Evolutionary conservation across 1,140 invertebrate genomes (phyloP), one percentile per base, ranked within the genome.

Genomic region (Agraylea sexmaculata): DNA sequence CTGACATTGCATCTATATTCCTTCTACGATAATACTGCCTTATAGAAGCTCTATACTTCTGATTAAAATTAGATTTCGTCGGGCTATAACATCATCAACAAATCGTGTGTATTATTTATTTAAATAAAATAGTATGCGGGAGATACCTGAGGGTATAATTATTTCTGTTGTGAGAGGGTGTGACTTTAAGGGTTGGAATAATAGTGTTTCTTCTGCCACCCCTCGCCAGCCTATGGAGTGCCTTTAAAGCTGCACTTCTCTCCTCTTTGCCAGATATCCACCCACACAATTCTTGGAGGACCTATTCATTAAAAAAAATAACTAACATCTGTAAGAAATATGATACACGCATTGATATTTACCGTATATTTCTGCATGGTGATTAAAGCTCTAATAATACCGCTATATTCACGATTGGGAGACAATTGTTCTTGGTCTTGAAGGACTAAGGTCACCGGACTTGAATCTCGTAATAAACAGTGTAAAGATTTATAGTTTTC

Each of bases 341-440:
- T 37, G 25, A 23, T 37, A 23, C 15, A 11, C 10, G 7, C 22
- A 25, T 16, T 33, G 17, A 12, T 15, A 27, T 39, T 45, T 37
- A 49, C 46, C 23, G 42, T 49, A 18, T 49, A 49, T 32, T 35
- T 30, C 13, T 49, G 46, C 46, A 49, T 49, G 12, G 40, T 42
- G 22, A 49, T 49, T 12, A 49, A 41, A 13, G 47, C 47, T 37
- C 30, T 42, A 12, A 49, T 39, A 20, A 45, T 33, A 15, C 47
- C 47, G 7, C 35, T 40, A 16, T 49, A 49, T 12, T 49, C 47
- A 23, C 47, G 29, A 22, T 49, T 42, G 6, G 47, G 47, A 13
- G 47, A 42, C 4, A 49, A 22, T 11, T 32, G 20, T 30, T 28
- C 28, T 13, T 27, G 35, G 2, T n/a, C n/a, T 7, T 31, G 27